Evolutionary conservation across 2,113 vertebrate genomes (phyloP).

Genomic region (Aplodontia rufa): DNA sequence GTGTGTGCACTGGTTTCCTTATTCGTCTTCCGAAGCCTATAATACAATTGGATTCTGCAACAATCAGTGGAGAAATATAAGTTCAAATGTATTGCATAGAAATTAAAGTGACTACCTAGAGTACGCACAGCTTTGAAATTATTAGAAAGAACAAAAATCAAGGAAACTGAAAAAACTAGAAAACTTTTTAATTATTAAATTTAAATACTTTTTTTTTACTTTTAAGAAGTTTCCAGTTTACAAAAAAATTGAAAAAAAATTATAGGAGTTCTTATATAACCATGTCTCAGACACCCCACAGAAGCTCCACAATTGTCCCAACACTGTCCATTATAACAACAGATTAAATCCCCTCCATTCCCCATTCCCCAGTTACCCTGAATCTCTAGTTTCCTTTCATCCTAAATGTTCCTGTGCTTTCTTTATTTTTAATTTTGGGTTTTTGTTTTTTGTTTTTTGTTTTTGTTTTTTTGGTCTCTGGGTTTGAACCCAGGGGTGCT

Average conservation of each 20-base stretch:
- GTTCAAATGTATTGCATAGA: neutral
- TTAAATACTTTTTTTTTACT: neutral
- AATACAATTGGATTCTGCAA: neutral
- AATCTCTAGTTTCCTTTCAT: neutral
- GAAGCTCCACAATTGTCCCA: neutral
- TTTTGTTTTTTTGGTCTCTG: no score
- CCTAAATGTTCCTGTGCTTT: neutral
- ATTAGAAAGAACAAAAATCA: neutral
- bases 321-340: neutral
- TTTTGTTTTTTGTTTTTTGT: no score
- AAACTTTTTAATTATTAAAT: neutral
- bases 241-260: neutral
- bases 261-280: neutral
- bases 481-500: no score
- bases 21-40: neutral
- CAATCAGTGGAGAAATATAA: neutral
- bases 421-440: no score
- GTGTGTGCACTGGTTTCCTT: neutral
- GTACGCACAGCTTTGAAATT: neutral
- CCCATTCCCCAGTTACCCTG: neutral
- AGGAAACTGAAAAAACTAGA: neutral
- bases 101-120: neutral
- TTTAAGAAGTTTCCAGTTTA: neutral
- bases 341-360: neutral
- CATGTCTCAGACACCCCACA: neutral